phyloP scores from a whole-genome alignment of 2,113 vertebrate genomes.

The Turnix velox region DNA sequence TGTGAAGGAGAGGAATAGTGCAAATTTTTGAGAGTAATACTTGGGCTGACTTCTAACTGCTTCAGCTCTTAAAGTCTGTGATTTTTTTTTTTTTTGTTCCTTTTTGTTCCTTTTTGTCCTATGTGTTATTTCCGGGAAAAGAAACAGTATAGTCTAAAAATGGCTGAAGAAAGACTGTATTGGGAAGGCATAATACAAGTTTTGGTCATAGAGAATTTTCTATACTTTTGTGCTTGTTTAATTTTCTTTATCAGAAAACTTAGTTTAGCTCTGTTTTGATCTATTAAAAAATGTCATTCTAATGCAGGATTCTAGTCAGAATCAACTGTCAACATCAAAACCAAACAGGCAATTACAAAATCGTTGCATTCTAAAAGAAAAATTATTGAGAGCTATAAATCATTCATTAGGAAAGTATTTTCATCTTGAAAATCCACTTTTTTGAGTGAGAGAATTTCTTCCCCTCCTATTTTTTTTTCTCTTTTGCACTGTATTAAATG shows the following conservation, averaged over 20 bases:
- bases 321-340: neutral
- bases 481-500: neutral
- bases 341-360: neutral
- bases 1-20: slow-evolving; percentile 71
- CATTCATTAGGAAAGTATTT: neutral
- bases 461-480: neutral
- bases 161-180: neutral
- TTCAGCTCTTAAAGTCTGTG: slow-evolving; percentile 33
- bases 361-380: neutral
- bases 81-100: too few relatives aligned
- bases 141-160: neutral
- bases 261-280: neutral
- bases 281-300: neutral
- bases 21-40: slow-evolving; percentile 62
- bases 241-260: neutral
- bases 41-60: neutral
- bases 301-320: neutral
- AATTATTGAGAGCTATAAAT: neutral
- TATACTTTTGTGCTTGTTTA: neutral
- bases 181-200: neutral
- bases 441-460: neutral
- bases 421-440: neutral
- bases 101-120: too few relatives aligned
- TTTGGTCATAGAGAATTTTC: neutral
- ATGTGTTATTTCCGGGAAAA: neutral